Percentiles rank a stretch among this genome's conserved stretches.
phyloP scores from a whole-genome alignment of 2,888 invertebrate genomes.

The Nemoura dubitans region DNA sequence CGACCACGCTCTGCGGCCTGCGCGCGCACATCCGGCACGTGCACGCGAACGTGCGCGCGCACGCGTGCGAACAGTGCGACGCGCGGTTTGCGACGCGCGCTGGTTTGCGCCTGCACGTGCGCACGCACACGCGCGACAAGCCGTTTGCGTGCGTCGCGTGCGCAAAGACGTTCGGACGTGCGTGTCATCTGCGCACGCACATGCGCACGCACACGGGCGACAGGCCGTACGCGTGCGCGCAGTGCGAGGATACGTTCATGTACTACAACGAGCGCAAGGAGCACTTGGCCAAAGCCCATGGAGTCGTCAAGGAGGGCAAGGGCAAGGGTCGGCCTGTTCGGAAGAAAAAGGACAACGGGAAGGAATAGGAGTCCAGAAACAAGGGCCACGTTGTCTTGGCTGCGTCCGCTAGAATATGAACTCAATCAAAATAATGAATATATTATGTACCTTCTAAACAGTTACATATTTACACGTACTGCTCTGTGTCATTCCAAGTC shows the following conservation, averaged over 20 bases:
- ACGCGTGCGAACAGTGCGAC: conserved; percentile 43
- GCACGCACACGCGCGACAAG: background rate
- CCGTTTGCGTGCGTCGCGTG: conserved; percentile 63
- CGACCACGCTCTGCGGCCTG: background rate
- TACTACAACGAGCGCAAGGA: background rate
- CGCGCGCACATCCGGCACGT: conserved; percentile 18
- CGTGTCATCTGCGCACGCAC: conserved; percentile 35
- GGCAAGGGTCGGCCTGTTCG: background rate
- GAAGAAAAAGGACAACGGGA: no score
- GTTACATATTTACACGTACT: no score
- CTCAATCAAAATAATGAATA: no score
- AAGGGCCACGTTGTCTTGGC: no score
- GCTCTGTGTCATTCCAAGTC: no score
- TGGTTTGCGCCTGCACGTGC: background rate
- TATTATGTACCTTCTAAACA: no score
- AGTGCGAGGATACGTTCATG: background rate
- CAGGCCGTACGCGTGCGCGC: conserved; percentile 37
- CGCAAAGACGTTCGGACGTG: conserved; percentile 39
- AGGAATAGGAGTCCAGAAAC: no score
- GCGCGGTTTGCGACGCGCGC: background rate
- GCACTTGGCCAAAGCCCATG: background rate
- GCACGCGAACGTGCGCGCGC: conserved; percentile 44
- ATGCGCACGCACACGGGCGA: conserved; percentile 43
- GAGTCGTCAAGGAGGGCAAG: background rate
- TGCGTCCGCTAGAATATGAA: no score